These are phyloP conservation scores for Panthera uncia DNA, from an alignment of 2,113 vertebrate species.

Conservation along the genomic window DNA sequence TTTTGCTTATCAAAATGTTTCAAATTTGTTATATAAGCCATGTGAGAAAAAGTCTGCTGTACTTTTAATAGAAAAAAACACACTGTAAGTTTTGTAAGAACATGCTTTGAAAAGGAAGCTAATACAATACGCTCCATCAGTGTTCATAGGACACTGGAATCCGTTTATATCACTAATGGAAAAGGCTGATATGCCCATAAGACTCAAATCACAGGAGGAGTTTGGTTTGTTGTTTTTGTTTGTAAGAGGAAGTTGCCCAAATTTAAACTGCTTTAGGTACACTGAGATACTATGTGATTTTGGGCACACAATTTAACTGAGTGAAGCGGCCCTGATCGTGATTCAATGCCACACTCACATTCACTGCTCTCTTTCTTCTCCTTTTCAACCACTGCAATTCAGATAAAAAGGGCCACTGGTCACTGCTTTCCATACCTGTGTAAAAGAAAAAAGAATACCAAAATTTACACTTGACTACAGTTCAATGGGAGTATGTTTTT, in stretches of 20 bases:
- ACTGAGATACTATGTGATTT: background rate
- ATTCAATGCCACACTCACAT: slow-evolving; percentile 74
- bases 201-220: background rate
- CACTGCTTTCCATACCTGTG: slow-evolving; percentile 86
- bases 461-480: background rate
- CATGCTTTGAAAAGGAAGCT: background rate
- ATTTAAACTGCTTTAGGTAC: background rate
- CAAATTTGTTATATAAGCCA: background rate
- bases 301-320: background rate
- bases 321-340: background rate
- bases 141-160: background rate
- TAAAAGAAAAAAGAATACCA: slow-evolving; percentile 57
- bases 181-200: background rate
- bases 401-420: slow-evolving; percentile 86
- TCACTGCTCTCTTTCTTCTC: slow-evolving; percentile 94
- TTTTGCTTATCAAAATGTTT: slow-evolving; percentile 7
- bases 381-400: slow-evolving; percentile 93
- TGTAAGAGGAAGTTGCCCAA: background rate
- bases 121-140: background rate
- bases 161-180: background rate
- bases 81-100: background rate
- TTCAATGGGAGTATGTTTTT: background rate
- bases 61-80: background rate
- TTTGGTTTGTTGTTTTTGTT: background rate
- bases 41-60: background rate